Evolutionary conservation across 1,140 invertebrate genomes (phyloP), one percentile per base, ranked within the genome.

Genomic region (Lepidurus apus): DNA sequence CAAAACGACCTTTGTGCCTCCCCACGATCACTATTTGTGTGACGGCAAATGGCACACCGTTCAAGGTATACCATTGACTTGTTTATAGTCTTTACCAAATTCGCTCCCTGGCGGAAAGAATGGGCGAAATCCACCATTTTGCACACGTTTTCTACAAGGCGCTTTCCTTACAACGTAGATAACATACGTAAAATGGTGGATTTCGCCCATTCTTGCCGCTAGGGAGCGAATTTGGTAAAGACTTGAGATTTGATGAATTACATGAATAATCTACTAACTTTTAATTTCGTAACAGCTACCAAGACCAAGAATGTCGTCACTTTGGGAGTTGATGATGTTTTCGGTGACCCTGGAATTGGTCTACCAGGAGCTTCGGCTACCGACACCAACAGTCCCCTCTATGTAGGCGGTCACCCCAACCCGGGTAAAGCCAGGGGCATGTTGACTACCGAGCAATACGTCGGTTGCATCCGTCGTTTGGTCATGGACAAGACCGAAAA

Each of bases 41-140:
- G 95, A 99, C 87, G 96, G 97, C 44, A 87, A 94, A 43, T 98
- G 96, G 95, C 96, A 98, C 83, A 91, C 87, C 17, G 93, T 98
- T 82, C 87, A 91, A 88, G 93, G 94, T 96, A 86, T 84, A 81
- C 10, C 34, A 13, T 26, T 26, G 0, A 26, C 26, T 26, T 26
- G 26, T 26, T 26, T 26, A 26, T 26, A 26, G 26, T 26, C 0
- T 26, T 26, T 26, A 26, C 26, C 26, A 26, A 26, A 26, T 26
- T 26, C 26, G 26, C 26, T 26, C 26, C 26, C 26, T 26, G 2
- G 26, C 26, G 26, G 1, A 1, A 26, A 26, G 26, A 26, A 26
- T 26, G 26, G 26, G 0, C 26, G 26, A 26, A 26, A 26, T 26
- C 26, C 26, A 1, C 26, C 26, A 26, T 26, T 26, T 26, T 26